Conservation (phyloP, 2,888 invertebrate species). For the Melanotus villosus region DNA sequence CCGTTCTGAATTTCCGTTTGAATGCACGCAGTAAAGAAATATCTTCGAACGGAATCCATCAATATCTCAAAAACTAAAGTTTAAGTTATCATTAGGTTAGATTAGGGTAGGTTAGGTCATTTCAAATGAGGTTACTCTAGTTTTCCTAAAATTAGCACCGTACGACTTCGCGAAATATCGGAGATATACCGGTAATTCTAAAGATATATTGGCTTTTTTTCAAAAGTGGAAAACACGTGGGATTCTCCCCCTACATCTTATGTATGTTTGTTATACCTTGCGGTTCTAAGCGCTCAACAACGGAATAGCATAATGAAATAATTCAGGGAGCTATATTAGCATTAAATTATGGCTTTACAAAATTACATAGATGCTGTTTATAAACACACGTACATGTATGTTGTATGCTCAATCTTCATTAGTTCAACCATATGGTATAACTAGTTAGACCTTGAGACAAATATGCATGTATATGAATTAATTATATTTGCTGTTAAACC, state of each 20-base stretch:
- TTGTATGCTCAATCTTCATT: neutral
- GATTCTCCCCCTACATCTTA: neutral
- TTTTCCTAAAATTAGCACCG: conserved; percentile 15
- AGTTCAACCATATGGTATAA: neutral
- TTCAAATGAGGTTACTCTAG: conserved; percentile 8
- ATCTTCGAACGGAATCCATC: too few relatives aligned
- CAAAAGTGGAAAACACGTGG: conserved; percentile 2
- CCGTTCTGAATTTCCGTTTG: too few relatives aligned
- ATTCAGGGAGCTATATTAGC: conserved; percentile 6
- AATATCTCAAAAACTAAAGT: too few relatives aligned
- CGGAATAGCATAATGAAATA: conserved; percentile 3
- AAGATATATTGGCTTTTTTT: neutral
- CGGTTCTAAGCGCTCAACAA: neutral
- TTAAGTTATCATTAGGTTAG: neutral
- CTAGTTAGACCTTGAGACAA: too few relatives aligned
- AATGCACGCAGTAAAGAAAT: too few relatives aligned
- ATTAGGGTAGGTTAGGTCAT: conserved; percentile 16
- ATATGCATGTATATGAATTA: too few relatives aligned
- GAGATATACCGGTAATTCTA: neutral
- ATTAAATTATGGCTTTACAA: conserved; percentile 2
- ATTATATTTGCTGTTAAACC: too few relatives aligned
- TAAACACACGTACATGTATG: conserved; percentile 3
- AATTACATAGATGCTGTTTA: conserved; percentile 19
- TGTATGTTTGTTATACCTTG: too few relatives aligned
- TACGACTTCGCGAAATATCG: conserved; percentile 13